Conservation (phyloP, 1,140 invertebrate species). For the Copidosoma floridanum region DNA sequence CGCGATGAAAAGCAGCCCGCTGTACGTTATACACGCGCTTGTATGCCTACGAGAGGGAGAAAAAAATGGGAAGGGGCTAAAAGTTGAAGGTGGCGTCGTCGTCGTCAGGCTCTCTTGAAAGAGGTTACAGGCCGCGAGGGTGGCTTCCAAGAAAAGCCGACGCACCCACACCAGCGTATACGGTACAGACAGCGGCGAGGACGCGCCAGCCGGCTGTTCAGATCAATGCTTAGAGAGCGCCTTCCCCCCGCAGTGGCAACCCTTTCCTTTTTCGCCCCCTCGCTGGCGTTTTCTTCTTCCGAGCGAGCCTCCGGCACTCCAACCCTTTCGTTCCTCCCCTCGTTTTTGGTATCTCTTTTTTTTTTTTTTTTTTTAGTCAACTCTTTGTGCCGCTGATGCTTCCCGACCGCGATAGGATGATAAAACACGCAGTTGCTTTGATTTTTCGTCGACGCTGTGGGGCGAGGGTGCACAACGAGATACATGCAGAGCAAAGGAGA, state of each 20-base stretch:
- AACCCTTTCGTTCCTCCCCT: no score
- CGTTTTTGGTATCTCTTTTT: no score
- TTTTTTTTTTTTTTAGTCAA: no score
- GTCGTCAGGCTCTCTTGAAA: conserved; percentile 5
- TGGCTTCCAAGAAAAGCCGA: conserved; percentile 12
- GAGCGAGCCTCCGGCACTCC: conserved; percentile 1
- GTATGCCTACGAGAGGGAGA: conserved; percentile 17
- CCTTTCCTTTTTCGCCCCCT: conserved; percentile 32
- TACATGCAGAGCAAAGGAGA: no score
- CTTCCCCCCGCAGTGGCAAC: conserved; percentile 30
- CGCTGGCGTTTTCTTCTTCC: background rate
- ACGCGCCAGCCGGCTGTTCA: no score
- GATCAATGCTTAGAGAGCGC: conserved; percentile 41
- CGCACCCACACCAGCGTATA: conserved; percentile 26
- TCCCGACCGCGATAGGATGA: no score
- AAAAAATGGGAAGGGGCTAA: conserved; percentile 29
- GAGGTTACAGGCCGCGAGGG: conserved; percentile 28
- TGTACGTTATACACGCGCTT: conserved; percentile 1
- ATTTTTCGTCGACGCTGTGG: background rate
- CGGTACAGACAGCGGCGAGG: no score
- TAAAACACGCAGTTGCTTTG: conserved; percentile 24
- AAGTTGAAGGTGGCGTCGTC: conserved; percentile 32
- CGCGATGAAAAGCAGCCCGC: conserved; percentile 40
- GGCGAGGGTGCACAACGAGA: background rate
- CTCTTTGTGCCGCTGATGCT: no score